Percentiles rank a stretch among this genome's conserved stretches.
Conservation (phyloP, 2,113 vertebrate species). For the Urocynchramus pylzowi region DNA sequence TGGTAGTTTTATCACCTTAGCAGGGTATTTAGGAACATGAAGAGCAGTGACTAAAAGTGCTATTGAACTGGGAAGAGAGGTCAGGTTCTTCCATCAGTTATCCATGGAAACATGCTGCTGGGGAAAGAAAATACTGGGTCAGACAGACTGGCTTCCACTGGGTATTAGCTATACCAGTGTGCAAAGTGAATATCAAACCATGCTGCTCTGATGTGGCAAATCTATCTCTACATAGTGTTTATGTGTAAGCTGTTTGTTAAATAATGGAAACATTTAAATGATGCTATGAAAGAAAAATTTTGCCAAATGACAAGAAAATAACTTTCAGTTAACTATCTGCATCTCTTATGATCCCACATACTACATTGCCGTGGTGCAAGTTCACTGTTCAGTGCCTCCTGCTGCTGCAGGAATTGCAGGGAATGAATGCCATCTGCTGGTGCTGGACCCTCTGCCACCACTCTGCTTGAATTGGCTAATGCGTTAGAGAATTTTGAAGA, state of each 20-base stretch:
- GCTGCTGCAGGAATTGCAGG: slow-evolving; percentile 9
- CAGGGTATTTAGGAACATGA: not conserved
- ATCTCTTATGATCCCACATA: not conserved
- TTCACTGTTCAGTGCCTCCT: not conserved
- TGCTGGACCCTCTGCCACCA: not conserved
- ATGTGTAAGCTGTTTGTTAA: not conserved
- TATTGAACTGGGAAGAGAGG: not conserved
- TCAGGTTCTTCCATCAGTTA: not conserved
- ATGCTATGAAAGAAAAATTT: not conserved
- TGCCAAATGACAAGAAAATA: not conserved
- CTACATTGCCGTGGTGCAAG: not conserved
- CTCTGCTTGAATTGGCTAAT: not conserved
- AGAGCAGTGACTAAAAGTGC: not conserved
- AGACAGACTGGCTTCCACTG: not conserved
- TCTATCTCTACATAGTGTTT: not conserved
- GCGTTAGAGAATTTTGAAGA: not conserved
- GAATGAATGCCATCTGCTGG: slow-evolving; percentile 76
- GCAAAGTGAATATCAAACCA: not conserved
- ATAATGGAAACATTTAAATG: not conserved
- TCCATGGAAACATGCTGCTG: not conserved
- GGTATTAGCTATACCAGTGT: not conserved
- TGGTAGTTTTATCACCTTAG: not conserved
- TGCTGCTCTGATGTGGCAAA: not conserved
- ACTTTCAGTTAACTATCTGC: not conserved
- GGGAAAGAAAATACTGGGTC: not conserved